Evolutionary conservation across 1,140 invertebrate genomes (phyloP), one percentile per base, ranked within the genome.

Genomic region (Drosophila micromelanica): DNA sequence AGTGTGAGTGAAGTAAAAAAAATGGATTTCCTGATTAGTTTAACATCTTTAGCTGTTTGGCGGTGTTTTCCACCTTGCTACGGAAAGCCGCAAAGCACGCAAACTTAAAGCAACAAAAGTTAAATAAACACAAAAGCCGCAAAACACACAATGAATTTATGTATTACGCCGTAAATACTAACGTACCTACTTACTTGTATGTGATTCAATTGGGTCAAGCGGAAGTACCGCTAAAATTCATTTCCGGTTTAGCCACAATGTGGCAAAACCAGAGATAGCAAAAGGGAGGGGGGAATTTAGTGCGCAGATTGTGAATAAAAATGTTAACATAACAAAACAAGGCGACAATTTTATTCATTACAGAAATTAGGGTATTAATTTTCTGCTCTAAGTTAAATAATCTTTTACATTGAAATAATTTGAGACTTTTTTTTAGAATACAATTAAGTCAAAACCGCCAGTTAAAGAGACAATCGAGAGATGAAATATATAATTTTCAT

Each of bases 161-260:
- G 5, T 27, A 20, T 49, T 13, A 20, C 5, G 20, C 17, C 13
- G 46, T 6, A 43, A 46, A 35, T 48, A 38, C 8, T 27, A 11
- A 54, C 11, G 8, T 23, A 46, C 5, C 20, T 15, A 12, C 38
- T 38, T 32, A 23, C n/a, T 35, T 55, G 23, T 38, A 30, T 55
- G 13, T 12, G 5, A 9, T 43, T 37, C 48, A 84, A 73, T 76
- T 73, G 48, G 80, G 80, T 84, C 80, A 85, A 84, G 54, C 76
- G 76, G 80, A 84, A 70, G 52, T 63, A 45, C 9, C 57, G 52
- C 72, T 57, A 72, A 78, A 76, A 76, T 79, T 81, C 56, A 84
- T 84, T 84, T 84, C 76, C 80, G 63, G 37, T 69, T 73, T 59
- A 43, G 46, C 46, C 64, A 46, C 37, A 27, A 68, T 40, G 7